phyloP scores from a whole-genome alignment of 2,113 vertebrate genomes.

The Elaphurus davidianus region DNA sequence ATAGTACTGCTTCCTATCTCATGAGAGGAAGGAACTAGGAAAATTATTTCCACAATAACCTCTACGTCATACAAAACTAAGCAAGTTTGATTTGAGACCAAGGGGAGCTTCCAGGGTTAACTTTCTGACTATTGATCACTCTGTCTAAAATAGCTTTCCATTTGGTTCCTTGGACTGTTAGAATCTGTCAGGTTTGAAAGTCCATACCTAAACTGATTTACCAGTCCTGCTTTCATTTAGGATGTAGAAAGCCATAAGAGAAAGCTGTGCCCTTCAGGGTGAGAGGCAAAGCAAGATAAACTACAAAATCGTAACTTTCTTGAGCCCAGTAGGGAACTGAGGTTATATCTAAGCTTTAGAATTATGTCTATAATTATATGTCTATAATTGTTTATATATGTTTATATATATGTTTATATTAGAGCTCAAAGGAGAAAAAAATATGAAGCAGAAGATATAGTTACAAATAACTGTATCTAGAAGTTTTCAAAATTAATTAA shows the following conservation, averaged over 20 bases:
- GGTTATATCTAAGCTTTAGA: background rate
- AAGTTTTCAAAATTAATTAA: background rate
- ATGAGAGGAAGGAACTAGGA: background rate
- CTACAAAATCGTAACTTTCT: background rate
- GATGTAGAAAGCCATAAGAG: background rate
- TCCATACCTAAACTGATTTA: background rate
- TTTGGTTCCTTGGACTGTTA: background rate
- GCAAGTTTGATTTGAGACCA: background rate
- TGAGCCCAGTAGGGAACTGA: background rate
- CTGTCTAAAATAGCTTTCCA: background rate
- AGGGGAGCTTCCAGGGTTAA: background rate
- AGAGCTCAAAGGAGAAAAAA: background rate
- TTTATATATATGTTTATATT: background rate
- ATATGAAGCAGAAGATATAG: background rate
- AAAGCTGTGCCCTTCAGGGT: background rate
- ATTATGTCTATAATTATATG: background rate
- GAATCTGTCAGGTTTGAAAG: constrained; percentile 5
- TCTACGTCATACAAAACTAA: background rate
- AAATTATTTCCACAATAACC: background rate
- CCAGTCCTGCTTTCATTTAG: background rate
- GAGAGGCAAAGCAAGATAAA: background rate
- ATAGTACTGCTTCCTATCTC: background rate
- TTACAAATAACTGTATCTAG: background rate
- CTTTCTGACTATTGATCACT: background rate
- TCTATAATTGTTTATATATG: too few species aligned